These are phyloP conservation scores for Sialia sialis DNA, from an alignment of 2,113 vertebrate species.

Conservation along the genomic window DNA sequence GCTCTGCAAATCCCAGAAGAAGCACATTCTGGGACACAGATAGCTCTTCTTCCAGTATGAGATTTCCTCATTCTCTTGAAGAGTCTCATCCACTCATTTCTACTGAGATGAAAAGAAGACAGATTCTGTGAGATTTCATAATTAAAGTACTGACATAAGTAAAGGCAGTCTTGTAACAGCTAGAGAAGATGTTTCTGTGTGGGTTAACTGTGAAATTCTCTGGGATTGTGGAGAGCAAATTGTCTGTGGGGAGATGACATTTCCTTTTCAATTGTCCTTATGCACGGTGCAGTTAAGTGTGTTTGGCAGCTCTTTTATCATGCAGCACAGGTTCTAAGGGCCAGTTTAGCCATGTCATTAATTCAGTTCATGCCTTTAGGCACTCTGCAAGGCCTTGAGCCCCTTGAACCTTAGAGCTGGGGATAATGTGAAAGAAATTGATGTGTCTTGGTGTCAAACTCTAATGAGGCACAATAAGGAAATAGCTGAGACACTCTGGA, in stretches of 20 bases:
- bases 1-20: neutral
- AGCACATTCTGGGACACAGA: neutral
- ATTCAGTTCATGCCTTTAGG: neutral
- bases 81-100: neutral
- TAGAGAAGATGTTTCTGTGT: neutral
- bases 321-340: neutral
- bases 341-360: neutral
- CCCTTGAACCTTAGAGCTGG: neutral
- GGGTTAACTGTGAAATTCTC: neutral
- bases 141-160: neutral
- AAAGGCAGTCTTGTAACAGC: neutral
- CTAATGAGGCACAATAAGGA: neutral
- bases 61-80: neutral
- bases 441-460: neutral
- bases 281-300: neutral
- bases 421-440: neutral
- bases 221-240: neutral
- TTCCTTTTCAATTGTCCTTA: neutral
- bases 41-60: neutral
- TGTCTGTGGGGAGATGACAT: neutral
- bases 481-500: neutral
- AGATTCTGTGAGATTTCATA: neutral
- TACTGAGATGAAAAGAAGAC: neutral
- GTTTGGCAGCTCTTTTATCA: neutral
- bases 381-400: neutral